Conservation (phyloP, 2,113 vertebrate species). For the Syrmaticus mikado region DNA sequence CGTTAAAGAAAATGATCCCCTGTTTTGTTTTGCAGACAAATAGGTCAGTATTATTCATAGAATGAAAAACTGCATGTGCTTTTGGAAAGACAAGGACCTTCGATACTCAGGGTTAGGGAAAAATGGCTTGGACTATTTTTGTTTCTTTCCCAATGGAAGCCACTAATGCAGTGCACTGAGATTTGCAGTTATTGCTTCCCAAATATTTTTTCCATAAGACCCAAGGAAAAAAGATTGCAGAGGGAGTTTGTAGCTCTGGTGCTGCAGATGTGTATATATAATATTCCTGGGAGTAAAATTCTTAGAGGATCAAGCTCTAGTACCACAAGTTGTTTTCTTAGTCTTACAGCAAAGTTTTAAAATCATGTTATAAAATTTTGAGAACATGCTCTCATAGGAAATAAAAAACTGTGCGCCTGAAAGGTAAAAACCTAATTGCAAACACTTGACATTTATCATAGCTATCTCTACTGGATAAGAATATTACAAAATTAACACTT, state of each 20-base stretch:
- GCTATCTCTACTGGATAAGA: background rate
- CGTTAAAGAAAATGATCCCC: background rate
- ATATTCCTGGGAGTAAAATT: background rate
- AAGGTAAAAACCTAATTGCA: slow-evolving; percentile 53
- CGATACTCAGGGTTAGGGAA: background rate
- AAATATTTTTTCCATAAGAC: background rate
- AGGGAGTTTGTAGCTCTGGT: background rate
- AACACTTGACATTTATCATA: slow-evolving; percentile 57
- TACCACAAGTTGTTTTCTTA: background rate
- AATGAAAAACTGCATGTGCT: background rate
- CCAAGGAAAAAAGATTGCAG: background rate
- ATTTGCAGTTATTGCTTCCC: background rate
- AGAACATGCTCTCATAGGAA: slow-evolving; percentile 14
- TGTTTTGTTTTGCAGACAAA: slow-evolving; percentile 41
- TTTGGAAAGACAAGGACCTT: slow-evolving; percentile 26
- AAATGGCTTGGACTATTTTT: slow-evolving; percentile 42
- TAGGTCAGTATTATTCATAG: slow-evolving; percentile 58
- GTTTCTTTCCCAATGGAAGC: background rate
- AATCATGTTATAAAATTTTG: background rate
- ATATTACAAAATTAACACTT: slow-evolving; percentile 5
- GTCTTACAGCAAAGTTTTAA: background rate
- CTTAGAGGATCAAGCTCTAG: background rate
- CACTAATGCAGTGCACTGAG: background rate
- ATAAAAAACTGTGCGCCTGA: slow-evolving; percentile 24
- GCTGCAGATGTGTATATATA: background rate